Evolutionary conservation across 2,113 vertebrate genomes (phyloP), one percentile per base, ranked within the genome.

Genomic region (Sebastes schlegelii): DNA sequence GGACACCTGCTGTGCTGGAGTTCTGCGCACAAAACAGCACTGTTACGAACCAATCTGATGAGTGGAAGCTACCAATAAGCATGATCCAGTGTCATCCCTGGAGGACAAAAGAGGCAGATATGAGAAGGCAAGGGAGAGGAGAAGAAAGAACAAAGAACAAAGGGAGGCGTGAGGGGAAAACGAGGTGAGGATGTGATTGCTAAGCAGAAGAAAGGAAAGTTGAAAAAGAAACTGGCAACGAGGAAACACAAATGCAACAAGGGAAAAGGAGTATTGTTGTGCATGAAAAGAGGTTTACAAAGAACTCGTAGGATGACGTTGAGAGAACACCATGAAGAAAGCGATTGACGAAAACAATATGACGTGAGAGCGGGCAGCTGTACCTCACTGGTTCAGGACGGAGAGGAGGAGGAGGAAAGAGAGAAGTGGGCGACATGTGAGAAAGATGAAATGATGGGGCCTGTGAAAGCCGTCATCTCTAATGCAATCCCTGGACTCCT

Each of bases 391-490:
- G 57, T 84, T 83, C 43, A 77, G 51, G 66, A 80, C 5, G 34
- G 46, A 79, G 58, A 43, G 43, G 73, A 74, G 49, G 49, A 51
- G 46, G 52, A 68, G 17, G 58, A 77, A 63, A 57, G 64, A 83
- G 69, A 62, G 55, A 63, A 79, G 77, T 52, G 77, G 80, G 85
- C 48, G 69, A 54, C 67, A 66, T 72, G 52, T 71, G 68, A 70
- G 63, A 71, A 43, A 45, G 77, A 66, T 66, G 73, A 85, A 77
- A 73, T 77, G 76, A 80, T 57, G 42, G 75, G n/a, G 51, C 40
- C 64, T 10, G 58, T 60, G 52, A 75, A 90, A 85, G 62, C 57
- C 57, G n/a, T 77, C 60, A n/a, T 78, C 66, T 69, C 66, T 49
- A 17, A 54, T 26, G 48, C 63, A 76, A 72, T 79, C 55, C 60